Evolutionary conservation across 2,797 vertebrate species (phyloP), one percentile per base, ranked within the genome.

Genomic region (Triplophysa yarkandensis): DNA sequence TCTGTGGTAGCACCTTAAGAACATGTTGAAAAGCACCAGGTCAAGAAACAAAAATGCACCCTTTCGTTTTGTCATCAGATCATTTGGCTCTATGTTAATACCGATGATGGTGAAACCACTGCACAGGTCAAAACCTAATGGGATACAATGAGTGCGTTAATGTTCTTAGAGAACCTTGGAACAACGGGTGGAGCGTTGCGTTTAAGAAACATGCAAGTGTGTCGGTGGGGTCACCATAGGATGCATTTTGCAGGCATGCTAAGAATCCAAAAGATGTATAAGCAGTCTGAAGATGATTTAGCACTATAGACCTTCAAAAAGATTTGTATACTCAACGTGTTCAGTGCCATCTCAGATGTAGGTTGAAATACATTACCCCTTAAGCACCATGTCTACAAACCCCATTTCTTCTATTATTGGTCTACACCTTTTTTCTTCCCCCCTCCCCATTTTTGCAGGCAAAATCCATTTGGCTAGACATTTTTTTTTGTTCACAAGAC

Each of bases 11-110:
- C 93, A 94, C 93, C 93, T 84, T 86, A 89, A 80, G 71, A 83
- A 89, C 87, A 85, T 87, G 78, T 87, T 88, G 83, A 83, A 89
- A 87, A 94, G 93, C 93, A 94, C 93, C 92, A 91, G 87, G 84
- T 92, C 86, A 67, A 80, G 78, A 85, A 86, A 86, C 75, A 50
- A 84, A 88, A 80, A 83, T 88, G 88, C 87, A 90, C 89, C 83
- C 28, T 88, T 74, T 74, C 58, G 65, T 71, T 82, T 82, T 30
- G 55, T 86, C 66, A 82, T 83, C 84, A 83, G 83, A 85, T 81
- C 83, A 65, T 80, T 86, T 84, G 82, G 81, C 82, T 81, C 80
- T 83, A 80, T 80, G 28, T 83, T 81, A 77, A 76, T 85, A 88
- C 80, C 70, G 77, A 88, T 81, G 81, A 67, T 68, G 39, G 25